These are phyloP conservation scores for Myathropa florea DNA, from an alignment of 2,888 invertebrate species.

Conservation along the genomic window DNA sequence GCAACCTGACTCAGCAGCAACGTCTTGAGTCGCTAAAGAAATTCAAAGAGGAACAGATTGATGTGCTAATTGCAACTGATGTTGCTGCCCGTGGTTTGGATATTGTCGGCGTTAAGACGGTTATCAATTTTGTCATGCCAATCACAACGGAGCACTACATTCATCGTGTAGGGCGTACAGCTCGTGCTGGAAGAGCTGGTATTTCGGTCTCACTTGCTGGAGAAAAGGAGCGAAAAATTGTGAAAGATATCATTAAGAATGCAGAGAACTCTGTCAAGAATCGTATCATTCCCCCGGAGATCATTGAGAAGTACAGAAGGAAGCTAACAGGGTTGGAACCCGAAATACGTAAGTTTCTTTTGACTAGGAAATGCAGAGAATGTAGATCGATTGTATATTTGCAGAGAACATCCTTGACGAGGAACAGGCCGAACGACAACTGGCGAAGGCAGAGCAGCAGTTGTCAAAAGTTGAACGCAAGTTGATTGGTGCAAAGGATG, in stretches of 20 bases:
- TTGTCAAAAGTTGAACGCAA: conserved; percentile 87
- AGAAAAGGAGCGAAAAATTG: conserved; percentile 93
- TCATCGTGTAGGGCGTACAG: conserved; percentile 96
- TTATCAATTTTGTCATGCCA: conserved; percentile 98
- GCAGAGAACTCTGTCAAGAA: conserved; percentile 93
- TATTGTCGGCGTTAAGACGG: conserved; percentile 98
- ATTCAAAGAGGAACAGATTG: conserved; percentile 92
- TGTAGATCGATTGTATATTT: neutral
- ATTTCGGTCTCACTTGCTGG: conserved; percentile 97
- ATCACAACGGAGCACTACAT: conserved; percentile 97
- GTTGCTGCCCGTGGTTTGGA: conserved; percentile 96
- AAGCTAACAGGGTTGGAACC: conserved; percentile 88
- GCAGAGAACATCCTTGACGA: conserved; percentile 89
- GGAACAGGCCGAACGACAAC: conserved; percentile 90
- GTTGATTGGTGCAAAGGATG: conserved; percentile 81
- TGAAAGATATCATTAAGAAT: conserved; percentile 94
- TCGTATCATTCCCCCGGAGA: conserved; percentile 92
- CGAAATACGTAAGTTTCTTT: conserved; percentile 84
- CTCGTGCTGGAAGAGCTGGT: conserved; percentile 95
- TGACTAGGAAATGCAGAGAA: neutral
- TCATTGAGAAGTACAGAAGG: conserved; percentile 91
- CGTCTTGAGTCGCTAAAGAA: conserved; percentile 93
- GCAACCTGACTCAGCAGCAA: conserved; percentile 97
- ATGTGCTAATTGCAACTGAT: conserved; percentile 96
- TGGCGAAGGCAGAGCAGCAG: conserved; percentile 92